Conservation (phyloP, 2,888 invertebrate species). For the Himalopsyche japonica region DNA sequence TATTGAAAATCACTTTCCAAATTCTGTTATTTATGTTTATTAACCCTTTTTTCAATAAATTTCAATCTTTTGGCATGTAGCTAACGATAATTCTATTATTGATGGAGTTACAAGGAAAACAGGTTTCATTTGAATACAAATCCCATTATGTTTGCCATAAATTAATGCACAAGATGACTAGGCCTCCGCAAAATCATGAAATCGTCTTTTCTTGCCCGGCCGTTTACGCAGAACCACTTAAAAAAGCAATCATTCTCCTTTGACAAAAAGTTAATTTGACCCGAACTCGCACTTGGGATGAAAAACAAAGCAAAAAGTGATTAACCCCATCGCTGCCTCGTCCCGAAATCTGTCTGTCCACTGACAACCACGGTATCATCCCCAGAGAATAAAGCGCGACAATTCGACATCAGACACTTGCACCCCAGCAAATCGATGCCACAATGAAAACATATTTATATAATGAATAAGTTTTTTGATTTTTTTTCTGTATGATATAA, state of each 20-base stretch:
- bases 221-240: conserved; percentile 1
- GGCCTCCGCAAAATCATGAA: background rate
- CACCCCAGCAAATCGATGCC: background rate
- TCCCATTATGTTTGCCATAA: background rate
- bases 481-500: too few relatives aligned
- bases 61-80: too few relatives aligned
- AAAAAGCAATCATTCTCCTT: conserved; percentile 2
- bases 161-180: background rate
- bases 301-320: conserved; percentile 36
- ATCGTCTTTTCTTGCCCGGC: background rate
- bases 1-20: too few relatives aligned
- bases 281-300: conserved; percentile 9
- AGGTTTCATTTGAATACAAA: background rate
- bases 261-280: conserved; percentile 28
- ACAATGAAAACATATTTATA: too few relatives aligned
- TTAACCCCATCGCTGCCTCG: conserved; percentile 25
- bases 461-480: too few relatives aligned
- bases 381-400: background rate
- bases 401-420: background rate
- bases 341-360: conserved; percentile 18
- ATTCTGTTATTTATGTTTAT: too few relatives aligned
- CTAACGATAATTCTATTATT: too few relatives aligned
- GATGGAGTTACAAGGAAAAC: too few relatives aligned
- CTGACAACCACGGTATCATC: background rate
- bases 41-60: too few relatives aligned